These are phyloP conservation scores for Drosophila cardini DNA, from an alignment of 1,140 invertebrate species.

Conservation along the genomic window DNA sequence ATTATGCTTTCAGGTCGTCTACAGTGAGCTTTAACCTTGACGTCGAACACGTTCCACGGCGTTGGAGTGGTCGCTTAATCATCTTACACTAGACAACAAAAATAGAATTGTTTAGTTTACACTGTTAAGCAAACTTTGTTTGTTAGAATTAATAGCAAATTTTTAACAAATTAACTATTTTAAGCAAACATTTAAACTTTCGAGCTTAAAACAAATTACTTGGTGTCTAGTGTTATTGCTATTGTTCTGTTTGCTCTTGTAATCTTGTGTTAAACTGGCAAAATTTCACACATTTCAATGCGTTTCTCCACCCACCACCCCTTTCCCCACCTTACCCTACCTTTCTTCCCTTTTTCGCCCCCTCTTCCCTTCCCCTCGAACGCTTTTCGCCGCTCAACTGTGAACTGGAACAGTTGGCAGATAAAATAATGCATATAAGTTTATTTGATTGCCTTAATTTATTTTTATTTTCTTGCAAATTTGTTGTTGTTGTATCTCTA, in stretches of 20 bases:
- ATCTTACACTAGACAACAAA: constrained; percentile 27
- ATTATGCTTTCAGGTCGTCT: constrained; percentile 36
- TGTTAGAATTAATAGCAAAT: neutral
- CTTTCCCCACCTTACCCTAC: constrained; percentile 1
- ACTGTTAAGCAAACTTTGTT: neutral
- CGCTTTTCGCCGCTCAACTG: constrained; percentile 19
- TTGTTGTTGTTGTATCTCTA: constrained; percentile 20
- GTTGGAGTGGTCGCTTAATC: constrained; percentile 15
- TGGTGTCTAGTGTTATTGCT: constrained; percentile 23
- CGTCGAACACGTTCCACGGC: constrained; percentile 3
- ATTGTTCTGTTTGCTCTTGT: constrained; percentile 24
- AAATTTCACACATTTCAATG: constrained; percentile 73
- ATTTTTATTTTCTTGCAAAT: constrained; percentile 76
- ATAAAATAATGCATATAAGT: constrained; percentile 48
- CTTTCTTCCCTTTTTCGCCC: neutral
- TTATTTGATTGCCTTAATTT: constrained; percentile 67
- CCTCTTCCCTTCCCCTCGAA: neutral
- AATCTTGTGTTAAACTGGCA: constrained; percentile 50
- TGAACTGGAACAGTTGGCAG: constrained; percentile 65
- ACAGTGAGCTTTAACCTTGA: constrained; percentile 56
- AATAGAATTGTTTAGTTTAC: neutral
- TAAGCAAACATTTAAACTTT: neutral
- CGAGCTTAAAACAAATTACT: neutral
- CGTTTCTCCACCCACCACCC: constrained; percentile 8
- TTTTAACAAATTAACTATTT: neutral